Conservation (phyloP, 2,797 vertebrate species). For the Callimico goeldii region DNA sequence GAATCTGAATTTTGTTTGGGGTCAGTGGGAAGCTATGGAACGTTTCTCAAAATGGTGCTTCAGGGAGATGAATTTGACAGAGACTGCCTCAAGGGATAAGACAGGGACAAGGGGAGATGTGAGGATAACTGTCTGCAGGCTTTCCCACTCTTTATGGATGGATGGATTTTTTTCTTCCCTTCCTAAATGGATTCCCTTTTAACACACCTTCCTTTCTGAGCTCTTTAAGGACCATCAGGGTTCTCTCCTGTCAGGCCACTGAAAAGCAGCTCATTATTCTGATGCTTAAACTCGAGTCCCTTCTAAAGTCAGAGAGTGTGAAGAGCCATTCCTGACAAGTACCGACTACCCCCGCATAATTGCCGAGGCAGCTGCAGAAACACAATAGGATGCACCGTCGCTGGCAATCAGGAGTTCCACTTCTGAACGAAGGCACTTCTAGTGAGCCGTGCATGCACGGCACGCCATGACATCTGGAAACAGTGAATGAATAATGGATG, state of each 20-base stretch:
- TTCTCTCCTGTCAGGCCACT: neutral
- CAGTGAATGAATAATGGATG: constrained; percentile 13
- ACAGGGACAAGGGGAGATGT: too few relatives aligned
- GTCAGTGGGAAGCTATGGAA: neutral
- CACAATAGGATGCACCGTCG: neutral
- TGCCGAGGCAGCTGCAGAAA: neutral
- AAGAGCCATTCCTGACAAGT: neutral
- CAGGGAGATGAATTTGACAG: neutral
- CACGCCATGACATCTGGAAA: neutral
- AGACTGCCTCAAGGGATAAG: neutral
- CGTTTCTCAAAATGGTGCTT: neutral
- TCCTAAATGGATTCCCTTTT: neutral
- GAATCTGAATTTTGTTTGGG: too few relatives aligned
- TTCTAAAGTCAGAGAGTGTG: neutral
- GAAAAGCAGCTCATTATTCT: neutral
- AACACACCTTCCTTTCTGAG: neutral
- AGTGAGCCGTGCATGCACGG: neutral
- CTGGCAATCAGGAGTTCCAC: neutral
- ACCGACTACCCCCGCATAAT: neutral
- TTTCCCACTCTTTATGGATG: neutral
- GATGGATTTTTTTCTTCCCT: neutral
- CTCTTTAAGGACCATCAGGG: neutral
- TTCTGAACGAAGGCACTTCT: constrained; percentile 29
- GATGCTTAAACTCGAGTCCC: neutral
- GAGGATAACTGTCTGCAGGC: neutral